phyloP scores from a whole-genome alignment of 2,113 vertebrate species.

The Arothron firmamentum region DNA sequence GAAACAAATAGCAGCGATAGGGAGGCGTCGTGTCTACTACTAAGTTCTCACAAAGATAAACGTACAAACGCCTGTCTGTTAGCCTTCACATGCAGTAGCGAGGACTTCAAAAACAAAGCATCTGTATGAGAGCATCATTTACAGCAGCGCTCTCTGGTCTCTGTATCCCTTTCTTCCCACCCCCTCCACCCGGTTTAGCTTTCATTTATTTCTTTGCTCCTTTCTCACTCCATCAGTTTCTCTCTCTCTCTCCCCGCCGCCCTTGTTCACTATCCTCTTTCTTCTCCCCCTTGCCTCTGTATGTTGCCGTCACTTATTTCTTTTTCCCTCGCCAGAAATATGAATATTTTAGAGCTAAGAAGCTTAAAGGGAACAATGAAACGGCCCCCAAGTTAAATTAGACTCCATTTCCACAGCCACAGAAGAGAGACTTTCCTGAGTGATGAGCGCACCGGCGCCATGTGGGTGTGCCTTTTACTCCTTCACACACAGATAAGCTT shows the following conservation, averaged over 20 bases:
- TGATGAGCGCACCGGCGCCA: conserved; percentile 47
- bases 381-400: conserved; percentile 76
- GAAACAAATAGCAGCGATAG: no score
- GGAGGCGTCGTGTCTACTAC: no score
- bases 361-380: conserved; percentile 79
- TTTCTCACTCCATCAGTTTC: conserved; percentile 49
- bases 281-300: conserved; percentile 41
- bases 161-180: conserved; percentile 19
- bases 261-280: conserved; percentile 34
- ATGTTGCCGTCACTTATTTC: conserved; percentile 63
- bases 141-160: conserved; percentile 44
- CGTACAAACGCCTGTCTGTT: not conserved
- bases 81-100: conserved; percentile 38
- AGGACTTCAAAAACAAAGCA: conserved; percentile 42
- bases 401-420: conserved; percentile 68
- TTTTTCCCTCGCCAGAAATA: conserved; percentile 66
- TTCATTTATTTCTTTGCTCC: conserved; percentile 52
- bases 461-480: conserved; percentile 28
- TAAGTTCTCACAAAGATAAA: no score
- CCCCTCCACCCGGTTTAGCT: conserved; percentile 24
- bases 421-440: conserved; percentile 53
- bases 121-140: conserved; percentile 60
- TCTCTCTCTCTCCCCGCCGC: conserved; percentile 30
- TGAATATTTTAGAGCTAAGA: conserved; percentile 81
- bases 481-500: conserved; percentile 26